A percentile compares a stretch with the other conserved stretches of the same genome.
Evolutionary conservation across 2,113 vertebrate genomes (phyloP).

Genomic region (Anolis carolinensis): DNA sequence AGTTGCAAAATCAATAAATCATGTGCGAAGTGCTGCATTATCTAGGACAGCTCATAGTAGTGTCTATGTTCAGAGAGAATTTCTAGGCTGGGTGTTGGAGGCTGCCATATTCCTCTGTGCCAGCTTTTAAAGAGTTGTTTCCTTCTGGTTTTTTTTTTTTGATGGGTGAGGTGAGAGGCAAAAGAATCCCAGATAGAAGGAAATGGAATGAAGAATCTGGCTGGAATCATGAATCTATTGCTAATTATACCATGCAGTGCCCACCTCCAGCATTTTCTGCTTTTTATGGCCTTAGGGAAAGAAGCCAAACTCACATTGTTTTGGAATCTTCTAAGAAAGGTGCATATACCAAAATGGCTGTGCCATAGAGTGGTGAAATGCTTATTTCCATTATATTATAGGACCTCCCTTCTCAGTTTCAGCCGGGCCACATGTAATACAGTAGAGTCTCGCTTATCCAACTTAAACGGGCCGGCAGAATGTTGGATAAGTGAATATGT

Average conservation of each 20-base stretch:
- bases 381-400: no score
- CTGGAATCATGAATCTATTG: no score
- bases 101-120: not conserved
- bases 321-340: no score
- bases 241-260: no score
- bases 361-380: no score
- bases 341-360: no score
- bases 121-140: conserved; percentile 1
- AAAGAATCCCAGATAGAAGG: not conserved
- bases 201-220: conserved; percentile 13
- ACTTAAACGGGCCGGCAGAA: no score
- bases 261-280: not conserved
- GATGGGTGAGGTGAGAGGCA: not conserved
- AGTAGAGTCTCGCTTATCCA: no score
- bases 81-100: not conserved
- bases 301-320: no score
- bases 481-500: no score
- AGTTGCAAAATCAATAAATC: conserved; percentile 36
- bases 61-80: not conserved
- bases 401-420: no score
- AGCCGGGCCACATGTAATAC: no score
- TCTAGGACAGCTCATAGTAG: conserved; percentile 26
- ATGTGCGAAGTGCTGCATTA: conserved; percentile 23
- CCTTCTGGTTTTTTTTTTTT: not conserved
- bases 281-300: conserved; percentile 26